Conservation (phyloP, 2,888 invertebrate genomes). For the Anthophora plumipes region DNA sequence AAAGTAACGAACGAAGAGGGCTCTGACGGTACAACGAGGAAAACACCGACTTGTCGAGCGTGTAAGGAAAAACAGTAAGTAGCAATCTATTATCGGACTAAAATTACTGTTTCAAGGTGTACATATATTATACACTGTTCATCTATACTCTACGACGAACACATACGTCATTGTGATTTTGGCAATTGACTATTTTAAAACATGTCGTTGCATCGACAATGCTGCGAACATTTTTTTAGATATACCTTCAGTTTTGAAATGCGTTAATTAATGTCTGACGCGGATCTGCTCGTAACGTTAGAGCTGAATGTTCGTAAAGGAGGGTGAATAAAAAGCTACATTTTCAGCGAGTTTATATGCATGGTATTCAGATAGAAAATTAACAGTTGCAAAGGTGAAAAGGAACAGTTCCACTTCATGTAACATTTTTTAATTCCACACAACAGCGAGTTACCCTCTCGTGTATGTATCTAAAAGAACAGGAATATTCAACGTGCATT, state of each 20-base stretch:
- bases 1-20: slow-evolving; percentile 50
- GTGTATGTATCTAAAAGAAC: slow-evolving; percentile 51
- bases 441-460: slow-evolving; percentile 28
- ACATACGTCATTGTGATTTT: slow-evolving; percentile 48
- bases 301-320: background rate
- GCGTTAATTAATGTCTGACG: background rate
- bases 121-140: slow-evolving; percentile 4
- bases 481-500: slow-evolving; percentile 21
- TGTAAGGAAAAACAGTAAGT: slow-evolving; percentile 43
- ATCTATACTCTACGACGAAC: slow-evolving; percentile 14
- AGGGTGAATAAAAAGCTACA: background rate
- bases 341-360: background rate
- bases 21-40: slow-evolving; percentile 45
- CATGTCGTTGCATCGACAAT: background rate
- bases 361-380: slow-evolving; percentile 23
- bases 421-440: background rate
- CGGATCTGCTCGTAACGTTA: background rate
- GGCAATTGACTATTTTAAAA: slow-evolving; percentile 56
- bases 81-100: slow-evolving; percentile 49
- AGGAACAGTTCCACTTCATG: background rate
- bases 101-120: slow-evolving; percentile 33
- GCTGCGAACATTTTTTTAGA: slow-evolving; percentile 22
- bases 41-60: slow-evolving; percentile 1
- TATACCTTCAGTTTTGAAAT: background rate
- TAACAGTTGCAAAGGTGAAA: slow-evolving; percentile 12